A percentile compares a stretch with the other conserved stretches of the same genome.
These are phyloP conservation scores for Cinclus cinclus DNA, from an alignment of 2,113 vertebrate species.

Conservation along the genomic window DNA sequence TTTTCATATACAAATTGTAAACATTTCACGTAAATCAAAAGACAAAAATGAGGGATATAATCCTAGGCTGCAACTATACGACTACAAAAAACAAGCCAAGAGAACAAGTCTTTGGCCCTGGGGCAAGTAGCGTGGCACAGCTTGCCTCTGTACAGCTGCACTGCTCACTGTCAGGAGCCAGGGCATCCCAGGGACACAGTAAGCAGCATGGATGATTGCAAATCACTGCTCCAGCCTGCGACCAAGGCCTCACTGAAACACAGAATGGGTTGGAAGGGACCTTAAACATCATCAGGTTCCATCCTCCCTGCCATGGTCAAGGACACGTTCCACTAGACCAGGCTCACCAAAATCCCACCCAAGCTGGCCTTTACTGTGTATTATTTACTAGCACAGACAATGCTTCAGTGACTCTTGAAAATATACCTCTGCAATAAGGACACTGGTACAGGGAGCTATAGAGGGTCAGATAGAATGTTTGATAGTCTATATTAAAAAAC, in stretches of 20 bases:
- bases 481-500: not conserved
- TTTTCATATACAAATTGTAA: slow-evolving; percentile 8
- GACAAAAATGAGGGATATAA: not conserved
- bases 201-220: not conserved
- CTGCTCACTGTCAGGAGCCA: not conserved
- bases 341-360: not conserved
- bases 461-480: not conserved
- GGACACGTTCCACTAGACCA: not conserved
- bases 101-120: not conserved
- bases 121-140: not conserved
- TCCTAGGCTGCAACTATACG: not conserved
- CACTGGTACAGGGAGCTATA: not conserved
- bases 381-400: not conserved
- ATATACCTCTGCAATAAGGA: not conserved
- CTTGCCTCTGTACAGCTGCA: not conserved
- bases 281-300: not conserved
- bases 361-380: not conserved
- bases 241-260: not conserved
- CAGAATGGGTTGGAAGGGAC: not conserved
- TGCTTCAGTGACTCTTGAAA: not conserved
- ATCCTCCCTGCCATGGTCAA: not conserved
- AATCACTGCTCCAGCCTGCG: not conserved
- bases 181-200: not conserved
- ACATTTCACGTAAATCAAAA: not conserved
- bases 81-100: not conserved